Conservation (phyloP, 92 coral and sea anemone genomes). For the Palythoa heliodiscus region DNA sequence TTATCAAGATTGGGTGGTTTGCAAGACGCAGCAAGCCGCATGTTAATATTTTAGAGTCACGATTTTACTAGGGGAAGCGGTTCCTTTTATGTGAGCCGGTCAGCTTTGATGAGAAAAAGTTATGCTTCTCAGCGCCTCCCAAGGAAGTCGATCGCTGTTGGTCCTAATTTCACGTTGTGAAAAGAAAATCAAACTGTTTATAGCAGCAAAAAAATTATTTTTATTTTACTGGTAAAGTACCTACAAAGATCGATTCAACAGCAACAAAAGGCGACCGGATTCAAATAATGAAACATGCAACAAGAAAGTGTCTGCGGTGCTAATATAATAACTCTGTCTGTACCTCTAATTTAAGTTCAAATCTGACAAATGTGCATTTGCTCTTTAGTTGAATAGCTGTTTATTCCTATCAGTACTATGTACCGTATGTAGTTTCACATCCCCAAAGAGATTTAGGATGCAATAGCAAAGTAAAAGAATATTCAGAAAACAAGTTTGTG, state of each 20-base stretch:
- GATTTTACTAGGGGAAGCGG: slow-evolving; percentile 68
- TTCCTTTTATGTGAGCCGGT: slow-evolving; percentile 79
- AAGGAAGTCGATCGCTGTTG: slow-evolving; percentile 50
- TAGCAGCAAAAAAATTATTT: slow-evolving; percentile 31
- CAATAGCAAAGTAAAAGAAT: neutral
- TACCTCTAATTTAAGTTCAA: slow-evolving; percentile 18
- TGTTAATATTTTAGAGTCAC: slow-evolving; percentile 68
- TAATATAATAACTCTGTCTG: slow-evolving; percentile 25
- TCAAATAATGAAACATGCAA: slow-evolving; percentile 41
- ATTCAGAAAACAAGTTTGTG: slow-evolving; percentile 42
- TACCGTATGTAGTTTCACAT: neutral
- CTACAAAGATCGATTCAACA: slow-evolving; percentile 21
- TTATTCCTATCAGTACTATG: slow-evolving; percentile 7
- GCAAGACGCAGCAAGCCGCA: slow-evolving; percentile 53
- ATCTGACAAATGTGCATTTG: slow-evolving; percentile 59
- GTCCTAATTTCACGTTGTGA: slow-evolving; percentile 56
- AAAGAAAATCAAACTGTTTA: slow-evolving; percentile 60
- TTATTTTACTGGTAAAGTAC: slow-evolving; percentile 7
- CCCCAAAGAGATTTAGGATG: slow-evolving; percentile 18
- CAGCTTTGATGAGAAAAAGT: slow-evolving; percentile 88
- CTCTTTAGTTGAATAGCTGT: slow-evolving; percentile 13
- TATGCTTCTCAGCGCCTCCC: slow-evolving; percentile 63
- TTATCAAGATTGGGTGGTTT: slow-evolving; percentile 58
- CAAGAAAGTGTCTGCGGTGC: slow-evolving; percentile 40
- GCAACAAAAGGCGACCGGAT: slow-evolving; percentile 45